phyloP scores from a whole-genome alignment of 2,113 vertebrate genomes.

The Fulica atra region DNA sequence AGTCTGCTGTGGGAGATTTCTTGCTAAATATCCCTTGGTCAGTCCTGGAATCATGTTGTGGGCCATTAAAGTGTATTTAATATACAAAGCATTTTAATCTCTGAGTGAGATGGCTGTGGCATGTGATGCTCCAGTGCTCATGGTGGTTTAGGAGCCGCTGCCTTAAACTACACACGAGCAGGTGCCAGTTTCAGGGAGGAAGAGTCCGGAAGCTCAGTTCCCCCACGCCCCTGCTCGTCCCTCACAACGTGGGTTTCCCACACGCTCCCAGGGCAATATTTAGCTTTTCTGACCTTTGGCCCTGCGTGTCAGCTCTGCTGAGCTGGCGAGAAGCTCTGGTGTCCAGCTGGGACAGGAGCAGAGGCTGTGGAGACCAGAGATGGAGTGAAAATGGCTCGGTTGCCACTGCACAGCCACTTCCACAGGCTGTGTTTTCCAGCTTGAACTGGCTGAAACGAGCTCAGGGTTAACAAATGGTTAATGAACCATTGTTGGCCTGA shows the following conservation, averaged over 20 bases:
- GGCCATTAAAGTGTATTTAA: background rate
- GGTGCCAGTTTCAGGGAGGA: background rate
- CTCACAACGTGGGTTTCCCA: background rate
- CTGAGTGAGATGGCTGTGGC: accelerated
- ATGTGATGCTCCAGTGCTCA: accelerated
- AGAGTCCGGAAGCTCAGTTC: background rate
- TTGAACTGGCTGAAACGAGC: background rate
- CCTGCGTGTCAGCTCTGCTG: background rate
- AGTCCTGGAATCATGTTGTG: background rate
- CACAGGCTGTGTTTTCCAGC: background rate
- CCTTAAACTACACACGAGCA: accelerated
- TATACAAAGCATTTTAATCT: background rate
- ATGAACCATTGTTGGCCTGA: background rate
- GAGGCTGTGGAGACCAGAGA: background rate
- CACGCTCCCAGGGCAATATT: background rate
- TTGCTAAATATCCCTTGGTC: background rate
- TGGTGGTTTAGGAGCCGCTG: accelerated
- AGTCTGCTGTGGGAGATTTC: background rate
- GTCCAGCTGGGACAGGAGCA: accelerated
- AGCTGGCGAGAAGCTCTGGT: background rate
- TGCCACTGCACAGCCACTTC: accelerated
- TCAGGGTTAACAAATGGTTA: constrained; percentile 31
- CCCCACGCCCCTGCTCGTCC: accelerated
- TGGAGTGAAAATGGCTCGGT: background rate
- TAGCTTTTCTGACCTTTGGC: background rate